Conservation (phyloP, 2,888 invertebrate species). For the Eurytoma adleriae region DNA sequence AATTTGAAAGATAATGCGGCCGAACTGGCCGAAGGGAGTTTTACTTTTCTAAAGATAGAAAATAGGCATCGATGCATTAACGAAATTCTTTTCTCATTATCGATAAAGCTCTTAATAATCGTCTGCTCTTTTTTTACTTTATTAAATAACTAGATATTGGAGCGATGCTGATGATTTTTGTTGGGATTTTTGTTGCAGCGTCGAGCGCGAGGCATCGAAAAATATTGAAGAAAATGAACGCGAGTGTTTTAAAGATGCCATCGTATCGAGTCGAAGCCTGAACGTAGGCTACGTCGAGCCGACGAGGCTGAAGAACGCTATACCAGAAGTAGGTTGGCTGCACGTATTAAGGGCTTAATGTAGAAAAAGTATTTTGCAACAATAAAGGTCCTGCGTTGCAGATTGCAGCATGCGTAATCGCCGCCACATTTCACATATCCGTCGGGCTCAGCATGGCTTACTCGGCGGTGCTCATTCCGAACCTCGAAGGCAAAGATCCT, state of each 20-base stretch:
- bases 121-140: no score
- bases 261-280: constrained; percentile 71
- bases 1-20: no score
- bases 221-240: constrained; percentile 73
- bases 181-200: constrained; percentile 61
- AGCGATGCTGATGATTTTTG: neutral
- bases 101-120: no score
- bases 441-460: constrained; percentile 80
- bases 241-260: constrained; percentile 73
- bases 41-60: no score
- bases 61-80: no score
- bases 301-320: constrained; percentile 65
- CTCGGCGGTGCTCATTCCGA: constrained; percentile 79
- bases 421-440: constrained; percentile 80
- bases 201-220: constrained; percentile 73
- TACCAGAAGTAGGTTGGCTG: constrained; percentile 66
- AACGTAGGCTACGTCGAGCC: constrained; percentile 71
- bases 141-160: no score
- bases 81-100: no score
- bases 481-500: constrained; percentile 71
- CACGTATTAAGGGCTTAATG: no score
- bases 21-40: no score
- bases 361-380: no score
- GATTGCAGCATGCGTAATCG: constrained; percentile 78
- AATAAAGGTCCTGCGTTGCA: constrained; percentile 59